phyloP scores from a whole-genome alignment of 2,888 invertebrate genomes.

The Pseudoips prasinana region DNA sequence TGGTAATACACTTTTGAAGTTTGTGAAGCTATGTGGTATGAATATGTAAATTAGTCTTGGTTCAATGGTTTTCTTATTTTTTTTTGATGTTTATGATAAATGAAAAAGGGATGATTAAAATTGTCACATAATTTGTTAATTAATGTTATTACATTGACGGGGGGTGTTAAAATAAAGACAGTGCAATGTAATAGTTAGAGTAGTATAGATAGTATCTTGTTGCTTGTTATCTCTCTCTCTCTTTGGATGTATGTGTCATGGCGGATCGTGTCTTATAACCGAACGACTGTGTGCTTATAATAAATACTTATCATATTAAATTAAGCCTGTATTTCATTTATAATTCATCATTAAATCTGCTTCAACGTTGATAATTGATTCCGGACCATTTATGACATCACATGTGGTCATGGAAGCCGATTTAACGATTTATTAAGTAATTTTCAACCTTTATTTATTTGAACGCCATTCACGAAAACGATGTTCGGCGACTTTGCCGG shows the following conservation, averaged over 20 bases:
- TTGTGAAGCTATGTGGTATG: neutral
- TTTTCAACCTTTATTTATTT: no score
- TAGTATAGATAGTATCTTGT: slow-evolving; percentile 1
- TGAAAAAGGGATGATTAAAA: no score
- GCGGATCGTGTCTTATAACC: neutral
- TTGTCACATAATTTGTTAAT: neutral
- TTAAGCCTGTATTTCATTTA: no score
- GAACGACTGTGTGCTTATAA: neutral
- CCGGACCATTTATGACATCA: no score
- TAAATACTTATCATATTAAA: no score
- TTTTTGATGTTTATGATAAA: neutral
- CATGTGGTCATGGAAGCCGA: no score
- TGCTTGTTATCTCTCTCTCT: slow-evolving; percentile 2
- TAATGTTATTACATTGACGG: slow-evolving; percentile 2
- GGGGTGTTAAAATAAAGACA: slow-evolving; percentile 1
- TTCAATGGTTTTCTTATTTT: neutral
- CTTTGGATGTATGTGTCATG: neutral
- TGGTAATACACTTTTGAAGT: neutral
- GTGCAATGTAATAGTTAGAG: no score
- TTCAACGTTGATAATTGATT: no score
- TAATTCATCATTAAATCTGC: neutral
- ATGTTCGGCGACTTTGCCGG: no score
- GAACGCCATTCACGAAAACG: no score
- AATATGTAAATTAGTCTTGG: neutral
- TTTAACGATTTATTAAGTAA: no score